Conservation (phyloP, 2,797 vertebrate species). For the Hafferia zeledoni region DNA sequence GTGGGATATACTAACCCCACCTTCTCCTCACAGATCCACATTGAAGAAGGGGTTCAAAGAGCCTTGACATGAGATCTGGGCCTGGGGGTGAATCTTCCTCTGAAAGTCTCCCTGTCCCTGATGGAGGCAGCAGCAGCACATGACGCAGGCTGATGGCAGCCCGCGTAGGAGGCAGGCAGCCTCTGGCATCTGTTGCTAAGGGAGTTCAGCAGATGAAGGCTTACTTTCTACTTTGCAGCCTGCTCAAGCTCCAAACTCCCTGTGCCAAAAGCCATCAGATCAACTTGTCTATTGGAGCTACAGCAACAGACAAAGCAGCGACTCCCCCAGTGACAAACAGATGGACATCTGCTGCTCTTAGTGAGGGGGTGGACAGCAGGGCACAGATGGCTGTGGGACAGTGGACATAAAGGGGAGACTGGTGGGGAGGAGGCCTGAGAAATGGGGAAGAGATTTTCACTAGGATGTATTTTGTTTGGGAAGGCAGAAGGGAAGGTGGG, state of each 20-base stretch:
- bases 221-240: conserved; percentile 18
- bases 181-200: conserved; percentile 41
- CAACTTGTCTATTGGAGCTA: conserved; percentile 4
- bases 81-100: neutral
- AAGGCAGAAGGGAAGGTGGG: neutral
- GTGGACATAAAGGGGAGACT: neutral
- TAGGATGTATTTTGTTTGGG: neutral
- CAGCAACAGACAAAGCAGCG: conserved; percentile 13
- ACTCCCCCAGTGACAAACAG: conserved; percentile 4
- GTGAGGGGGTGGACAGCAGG: fast-evolving
- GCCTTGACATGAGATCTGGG: neutral
- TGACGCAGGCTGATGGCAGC: neutral
- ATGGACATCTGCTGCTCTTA: neutral
- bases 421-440: neutral
- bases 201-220: conserved; percentile 12
- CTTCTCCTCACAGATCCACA: neutral
- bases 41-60: neutral
- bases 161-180: neutral
- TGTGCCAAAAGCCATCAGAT: conserved; percentile 38
- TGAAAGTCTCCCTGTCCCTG: neutral
- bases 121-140: neutral
- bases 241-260: neutral
- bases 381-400: conserved; percentile 30
- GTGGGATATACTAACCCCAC: neutral
- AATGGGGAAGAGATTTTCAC: neutral